phyloP scores from a whole-genome alignment of 2,888 invertebrate genomes.

The Lepidocyrtoides sp. region DNA sequence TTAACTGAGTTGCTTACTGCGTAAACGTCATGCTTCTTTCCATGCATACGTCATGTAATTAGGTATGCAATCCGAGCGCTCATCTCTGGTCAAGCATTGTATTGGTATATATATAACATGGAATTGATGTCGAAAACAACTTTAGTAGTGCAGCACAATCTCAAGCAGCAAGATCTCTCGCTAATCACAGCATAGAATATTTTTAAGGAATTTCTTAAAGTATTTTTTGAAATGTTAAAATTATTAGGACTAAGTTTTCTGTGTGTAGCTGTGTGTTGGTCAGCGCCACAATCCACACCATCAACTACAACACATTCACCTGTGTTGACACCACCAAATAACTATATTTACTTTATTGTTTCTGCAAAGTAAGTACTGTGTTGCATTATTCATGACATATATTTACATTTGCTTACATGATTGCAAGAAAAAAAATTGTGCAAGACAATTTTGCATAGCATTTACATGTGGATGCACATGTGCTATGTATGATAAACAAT shows the following conservation, averaged over 20 bases:
- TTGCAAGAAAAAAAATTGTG: neutral
- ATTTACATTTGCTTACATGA: neutral
- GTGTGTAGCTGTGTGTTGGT: conserved; percentile 50
- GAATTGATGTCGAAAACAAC: neutral
- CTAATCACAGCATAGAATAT: too few species aligned
- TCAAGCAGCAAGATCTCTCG: conserved; percentile 12
- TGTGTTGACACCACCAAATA: conserved; percentile 34
- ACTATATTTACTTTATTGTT: conserved; percentile 78
- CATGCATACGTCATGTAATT: conserved; percentile 6
- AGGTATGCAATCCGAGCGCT: too few species aligned
- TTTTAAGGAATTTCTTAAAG: neutral
- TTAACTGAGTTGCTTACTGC: too few species aligned
- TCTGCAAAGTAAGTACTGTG: conserved; percentile 80
- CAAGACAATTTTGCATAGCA: too few species aligned
- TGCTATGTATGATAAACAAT: too few species aligned
- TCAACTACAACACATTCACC: conserved; percentile 34
- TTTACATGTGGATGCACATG: too few species aligned
- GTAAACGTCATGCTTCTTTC: too few species aligned
- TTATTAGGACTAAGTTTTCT: conserved; percentile 43
- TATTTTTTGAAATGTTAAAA: conserved; percentile 59
- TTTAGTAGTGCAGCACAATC: conserved; percentile 15
- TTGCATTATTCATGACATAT: too few species aligned
- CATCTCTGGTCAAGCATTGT: neutral
- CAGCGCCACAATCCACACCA: conserved; percentile 85
- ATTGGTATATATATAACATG: conserved; percentile 11